Evolutionary conservation across 2,797 vertebrate genomes (phyloP).

Genomic region (Chelon auratus): DNA sequence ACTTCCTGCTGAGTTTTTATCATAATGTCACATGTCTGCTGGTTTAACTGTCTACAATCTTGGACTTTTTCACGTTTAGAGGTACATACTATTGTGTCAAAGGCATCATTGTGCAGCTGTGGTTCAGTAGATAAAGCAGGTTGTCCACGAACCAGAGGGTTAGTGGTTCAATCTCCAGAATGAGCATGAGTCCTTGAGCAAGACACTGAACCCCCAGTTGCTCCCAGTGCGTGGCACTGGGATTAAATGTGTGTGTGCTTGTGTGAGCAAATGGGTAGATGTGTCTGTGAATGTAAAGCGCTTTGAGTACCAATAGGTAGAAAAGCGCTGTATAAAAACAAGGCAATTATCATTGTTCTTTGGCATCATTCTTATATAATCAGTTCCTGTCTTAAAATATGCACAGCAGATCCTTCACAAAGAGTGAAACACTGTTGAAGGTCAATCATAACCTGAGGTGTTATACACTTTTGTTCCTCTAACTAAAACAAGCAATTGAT

Average conservation of each 20-base stretch:
- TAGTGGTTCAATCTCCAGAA: too few species aligned
- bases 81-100: constrained; percentile 4
- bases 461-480: constrained; percentile 3
- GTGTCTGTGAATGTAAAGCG: too few species aligned
- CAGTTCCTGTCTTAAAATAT: constrained; percentile 2
- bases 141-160: too few species aligned
- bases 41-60: neutral
- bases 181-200: too few species aligned
- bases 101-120: neutral
- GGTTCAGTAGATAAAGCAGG: too few species aligned
- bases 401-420: neutral
- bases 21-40: constrained; percentile 3
- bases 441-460: neutral
- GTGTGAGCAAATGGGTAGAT: too few species aligned
- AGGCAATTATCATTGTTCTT: constrained; percentile 3
- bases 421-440: constrained; percentile 11
- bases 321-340: too few species aligned
- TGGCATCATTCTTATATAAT: neutral
- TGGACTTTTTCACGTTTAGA: neutral
- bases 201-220: too few species aligned
- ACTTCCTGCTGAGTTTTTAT: neutral
- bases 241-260: too few species aligned
- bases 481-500: constrained; percentile 12
- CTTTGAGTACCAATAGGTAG: too few species aligned
- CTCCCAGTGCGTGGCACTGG: too few species aligned